Conservation (phyloP, 2,797 vertebrate genomes). For the Microhierax caerulescens region DNA sequence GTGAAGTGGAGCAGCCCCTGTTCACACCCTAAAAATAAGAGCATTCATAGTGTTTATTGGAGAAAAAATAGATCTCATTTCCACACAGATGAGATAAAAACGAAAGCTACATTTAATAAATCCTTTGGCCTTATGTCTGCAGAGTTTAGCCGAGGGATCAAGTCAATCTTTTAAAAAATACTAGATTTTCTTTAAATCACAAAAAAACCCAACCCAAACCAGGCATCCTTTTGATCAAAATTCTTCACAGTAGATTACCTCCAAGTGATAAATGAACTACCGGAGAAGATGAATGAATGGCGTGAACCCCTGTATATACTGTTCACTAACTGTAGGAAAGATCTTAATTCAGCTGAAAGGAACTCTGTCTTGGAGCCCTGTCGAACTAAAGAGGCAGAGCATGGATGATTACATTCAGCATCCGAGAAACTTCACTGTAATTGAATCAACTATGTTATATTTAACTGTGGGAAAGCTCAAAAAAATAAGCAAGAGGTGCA, state of each 20-base stretch:
- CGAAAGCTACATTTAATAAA: neutral
- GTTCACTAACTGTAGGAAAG: constrained; percentile 35
- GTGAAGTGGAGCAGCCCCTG: neutral
- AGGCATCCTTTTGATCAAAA: constrained; percentile 38
- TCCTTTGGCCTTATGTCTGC: neutral
- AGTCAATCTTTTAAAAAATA: neutral
- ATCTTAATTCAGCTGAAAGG: constrained; percentile 54
- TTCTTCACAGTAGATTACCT: constrained; percentile 59
- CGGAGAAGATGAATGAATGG: constrained; percentile 56
- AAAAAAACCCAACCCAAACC: neutral
- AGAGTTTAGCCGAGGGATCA: neutral
- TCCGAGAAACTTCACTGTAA: constrained; percentile 13
- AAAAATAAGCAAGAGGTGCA: neutral
- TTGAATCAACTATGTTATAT: neutral
- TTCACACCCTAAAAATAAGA: neutral
- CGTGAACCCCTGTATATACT: constrained; percentile 13
- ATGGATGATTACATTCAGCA: constrained; percentile 34
- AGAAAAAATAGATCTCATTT: neutral
- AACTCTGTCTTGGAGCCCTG: constrained; percentile 29
- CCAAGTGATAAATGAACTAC: constrained; percentile 55
- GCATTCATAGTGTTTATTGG: neutral
- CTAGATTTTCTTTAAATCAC: neutral
- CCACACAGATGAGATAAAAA: neutral
- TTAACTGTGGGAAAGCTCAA: neutral
- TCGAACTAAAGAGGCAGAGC: constrained; percentile 22